Evolutionary conservation across 2,797 vertebrate species (phyloP).

Genomic region (Leptodactylus fallax): DNA sequence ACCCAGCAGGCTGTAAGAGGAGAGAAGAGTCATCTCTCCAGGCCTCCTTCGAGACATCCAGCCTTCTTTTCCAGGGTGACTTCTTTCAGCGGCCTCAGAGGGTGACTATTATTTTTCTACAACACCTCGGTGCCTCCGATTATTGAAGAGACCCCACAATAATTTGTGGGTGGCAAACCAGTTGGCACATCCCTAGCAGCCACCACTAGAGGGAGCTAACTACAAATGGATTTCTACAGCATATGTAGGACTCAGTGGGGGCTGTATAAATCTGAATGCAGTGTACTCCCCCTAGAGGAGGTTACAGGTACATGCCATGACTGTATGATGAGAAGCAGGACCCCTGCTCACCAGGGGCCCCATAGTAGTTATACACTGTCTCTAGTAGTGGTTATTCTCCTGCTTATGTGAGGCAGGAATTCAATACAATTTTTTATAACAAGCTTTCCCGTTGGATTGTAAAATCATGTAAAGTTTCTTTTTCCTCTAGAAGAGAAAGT

Average conservation of each 20-base stretch:
- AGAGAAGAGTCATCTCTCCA: too few relatives aligned
- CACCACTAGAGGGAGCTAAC: not conserved
- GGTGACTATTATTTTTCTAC: too few relatives aligned
- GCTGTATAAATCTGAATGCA: not conserved
- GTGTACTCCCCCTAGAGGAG: not conserved
- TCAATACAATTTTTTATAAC: not conserved
- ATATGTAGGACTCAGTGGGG: not conserved
- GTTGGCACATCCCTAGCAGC: too few relatives aligned
- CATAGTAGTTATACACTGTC: not conserved
- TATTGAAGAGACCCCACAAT: too few relatives aligned
- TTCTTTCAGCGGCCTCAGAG: too few relatives aligned
- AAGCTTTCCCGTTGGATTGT: not conserved
- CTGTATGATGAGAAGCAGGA: not conserved
- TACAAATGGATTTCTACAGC: not conserved
- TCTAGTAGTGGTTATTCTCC: not conserved
- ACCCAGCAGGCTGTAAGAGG: too few relatives aligned
- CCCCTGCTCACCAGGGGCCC: not conserved
- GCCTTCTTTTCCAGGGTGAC: too few relatives aligned
- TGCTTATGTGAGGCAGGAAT: not conserved
- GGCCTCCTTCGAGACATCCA: too few relatives aligned
- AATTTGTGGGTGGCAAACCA: too few relatives aligned
- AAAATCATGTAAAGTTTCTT: not conserved
- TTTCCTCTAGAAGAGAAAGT: not conserved
- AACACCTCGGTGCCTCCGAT: too few relatives aligned
- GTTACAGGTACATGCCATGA: not conserved